A percentile compares a stretch with the other conserved stretches of the same genome.
Conservation (phyloP, 2,888 invertebrate genomes). For the Andricus curvator region DNA sequence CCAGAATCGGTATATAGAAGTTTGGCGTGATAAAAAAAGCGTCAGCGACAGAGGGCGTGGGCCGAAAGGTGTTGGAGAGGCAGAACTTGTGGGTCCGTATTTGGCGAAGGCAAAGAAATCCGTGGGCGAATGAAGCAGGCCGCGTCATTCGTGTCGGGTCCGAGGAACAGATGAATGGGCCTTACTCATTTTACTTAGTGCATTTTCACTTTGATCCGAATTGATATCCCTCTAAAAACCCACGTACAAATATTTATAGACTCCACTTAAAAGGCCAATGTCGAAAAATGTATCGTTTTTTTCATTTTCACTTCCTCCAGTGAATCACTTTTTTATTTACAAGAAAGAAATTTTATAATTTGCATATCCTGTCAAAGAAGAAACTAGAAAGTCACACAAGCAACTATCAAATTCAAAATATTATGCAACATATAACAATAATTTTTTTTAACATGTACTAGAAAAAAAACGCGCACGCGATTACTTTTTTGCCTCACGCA, state of each 20-base stretch:
- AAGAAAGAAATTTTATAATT: too few relatives aligned
- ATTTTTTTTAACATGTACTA: too few relatives aligned
- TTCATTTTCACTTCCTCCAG: neutral
- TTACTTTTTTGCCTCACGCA: too few relatives aligned
- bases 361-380: too few relatives aligned
- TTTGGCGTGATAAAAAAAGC: constrained; percentile 60
- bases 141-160: constrained; percentile 63
- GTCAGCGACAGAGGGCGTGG: constrained; percentile 67
- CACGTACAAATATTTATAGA: constrained; percentile 7
- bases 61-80: constrained; percentile 56
- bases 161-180: constrained; percentile 47
- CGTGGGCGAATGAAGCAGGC: constrained; percentile 70
- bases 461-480: too few relatives aligned
- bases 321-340: constrained; percentile 2
- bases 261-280: constrained; percentile 25
- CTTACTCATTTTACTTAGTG: constrained; percentile 43
- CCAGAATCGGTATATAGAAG: constrained; percentile 24
- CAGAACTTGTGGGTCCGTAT: constrained; percentile 66
- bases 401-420: too few relatives aligned
- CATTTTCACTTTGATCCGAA: constrained; percentile 31
- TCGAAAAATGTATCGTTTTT: constrained; percentile 16
- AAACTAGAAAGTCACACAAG: too few relatives aligned
- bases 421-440: too few relatives aligned
- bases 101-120: constrained; percentile 70
- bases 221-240: constrained; percentile 21